Evolutionary conservation across 2,113 vertebrate species (phyloP).

Genomic region (Pelecanoides urinatrix): DNA sequence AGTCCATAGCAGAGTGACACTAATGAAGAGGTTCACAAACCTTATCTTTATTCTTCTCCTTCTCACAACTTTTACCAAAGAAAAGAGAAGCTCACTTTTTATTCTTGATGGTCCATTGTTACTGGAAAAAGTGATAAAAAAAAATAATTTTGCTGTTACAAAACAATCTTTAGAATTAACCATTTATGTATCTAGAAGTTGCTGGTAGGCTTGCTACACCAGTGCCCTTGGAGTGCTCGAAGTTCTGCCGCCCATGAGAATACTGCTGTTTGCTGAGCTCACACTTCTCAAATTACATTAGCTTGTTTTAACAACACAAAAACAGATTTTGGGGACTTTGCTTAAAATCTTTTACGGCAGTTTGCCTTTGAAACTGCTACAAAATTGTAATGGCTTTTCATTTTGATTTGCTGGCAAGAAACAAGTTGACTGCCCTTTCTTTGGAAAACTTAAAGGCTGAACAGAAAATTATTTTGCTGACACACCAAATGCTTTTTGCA

Average conservation of each 20-base stretch:
- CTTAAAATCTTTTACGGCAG: slow-evolving; percentile 7
- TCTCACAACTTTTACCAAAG: not conserved
- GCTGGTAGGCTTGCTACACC: not conserved
- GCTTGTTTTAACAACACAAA: not conserved
- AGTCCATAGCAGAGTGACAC: not conserved
- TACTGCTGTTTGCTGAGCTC: not conserved
- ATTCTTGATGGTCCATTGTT: not conserved
- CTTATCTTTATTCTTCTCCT: not conserved
- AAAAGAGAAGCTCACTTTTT: not conserved
- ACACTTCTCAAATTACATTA: not conserved
- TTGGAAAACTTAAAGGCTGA: slow-evolving; percentile 14
- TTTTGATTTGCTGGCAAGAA: slow-evolving; percentile 28
- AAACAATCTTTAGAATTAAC: not conserved
- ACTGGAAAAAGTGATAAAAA: not conserved
- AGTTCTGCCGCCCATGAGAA: not conserved
- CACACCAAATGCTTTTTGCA: not conserved
- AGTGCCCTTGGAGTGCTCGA: not conserved
- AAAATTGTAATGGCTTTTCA: slow-evolving; percentile 37
- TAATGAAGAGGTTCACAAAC: not conserved
- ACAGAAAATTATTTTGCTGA: slow-evolving; percentile 44
- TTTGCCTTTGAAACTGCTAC: slow-evolving; percentile 30
- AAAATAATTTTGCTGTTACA: not conserved
- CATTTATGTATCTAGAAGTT: not conserved
- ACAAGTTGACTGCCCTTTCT: slow-evolving; percentile 10
- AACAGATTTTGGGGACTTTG: slow-evolving; percentile 27